Base-by-base conservation (phyloP, 2,888 invertebrate genomes). In the Heliconius erato region DNA sequence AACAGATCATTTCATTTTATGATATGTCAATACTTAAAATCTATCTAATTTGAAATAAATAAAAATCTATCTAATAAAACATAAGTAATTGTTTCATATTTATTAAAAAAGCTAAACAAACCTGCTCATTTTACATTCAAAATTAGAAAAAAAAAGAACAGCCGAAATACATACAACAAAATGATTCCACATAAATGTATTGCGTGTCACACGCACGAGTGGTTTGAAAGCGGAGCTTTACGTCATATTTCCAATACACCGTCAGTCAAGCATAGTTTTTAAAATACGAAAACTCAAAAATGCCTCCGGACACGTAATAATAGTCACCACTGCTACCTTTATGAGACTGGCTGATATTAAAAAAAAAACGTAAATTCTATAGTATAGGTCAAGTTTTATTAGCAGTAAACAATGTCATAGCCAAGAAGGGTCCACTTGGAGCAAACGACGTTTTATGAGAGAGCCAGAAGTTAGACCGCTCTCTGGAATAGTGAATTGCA, bases 151-250 rank as follows among this genome's bases (percentile, higher is more conserved):
- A 69, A 19, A 69, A 32, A 40, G 69, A n/a, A 69, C 35, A 69
- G n/a, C 44, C 32, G 68, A 68, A 35, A 68, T 35, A 68, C 68
- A 68, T n/a, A 23, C 35, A n/a, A 23, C n/a, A 74, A 59, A 35
- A 74, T n/a, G 59, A 74, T 63, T 74, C 32, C n/a, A 63, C 14
- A 76, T 63, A 76, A 76, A 76, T 76, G 63, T 76, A 63, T 26
- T 63, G 7, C 63, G 35, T 63, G 76, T 76, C 35, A 76, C n/a
- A 74, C 74, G 35, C 59, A 76, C 63, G 76, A 63, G 76, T 14
- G 35, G 26, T 35, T 3, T 63, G 76, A 19, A 63, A 40, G 35
- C 76, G 63, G 4, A 16, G 76, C 76, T 26, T 35, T 63, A 35
- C 35, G 63, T 32, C 63, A 63, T 35, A 40, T 76, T 40, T 63